Conservation (phyloP, 2,888 invertebrate genomes). For the Rhamphomyia laevipes region DNA sequence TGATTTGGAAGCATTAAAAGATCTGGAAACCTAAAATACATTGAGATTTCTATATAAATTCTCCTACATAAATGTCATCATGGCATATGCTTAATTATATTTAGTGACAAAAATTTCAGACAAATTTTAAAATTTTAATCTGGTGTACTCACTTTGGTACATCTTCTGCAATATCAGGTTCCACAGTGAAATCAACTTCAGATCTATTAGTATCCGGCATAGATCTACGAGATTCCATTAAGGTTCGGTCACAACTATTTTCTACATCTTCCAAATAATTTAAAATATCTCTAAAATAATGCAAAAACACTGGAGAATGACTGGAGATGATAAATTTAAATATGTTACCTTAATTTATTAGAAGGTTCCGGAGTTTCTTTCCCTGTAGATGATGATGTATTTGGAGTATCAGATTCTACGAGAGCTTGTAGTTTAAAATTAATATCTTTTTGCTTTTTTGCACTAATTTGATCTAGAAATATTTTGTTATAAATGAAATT, state of each 20-base stretch:
- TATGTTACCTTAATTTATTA: background rate
- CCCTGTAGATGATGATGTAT: background rate
- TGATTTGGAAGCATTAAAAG: constrained; percentile 37
- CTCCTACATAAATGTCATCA: too few species aligned
- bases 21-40: constrained; percentile 28
- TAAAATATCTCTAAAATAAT: constrained; percentile 30
- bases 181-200: constrained; percentile 35
- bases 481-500: background rate
- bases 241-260: constrained; percentile 34
- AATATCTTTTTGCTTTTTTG: constrained; percentile 1
- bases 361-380: background rate
- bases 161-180: constrained; percentile 36
- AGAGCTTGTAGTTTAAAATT: background rate
- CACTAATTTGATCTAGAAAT: constrained; percentile 2
- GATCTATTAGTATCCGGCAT: constrained; percentile 33
- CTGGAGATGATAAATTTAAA: too few species aligned
- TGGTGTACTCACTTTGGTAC: constrained; percentile 31
- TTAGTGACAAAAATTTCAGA: background rate
- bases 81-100: background rate
- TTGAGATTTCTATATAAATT: background rate
- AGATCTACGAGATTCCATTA: constrained; percentile 32
- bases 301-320: too few species aligned
- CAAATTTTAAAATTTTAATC: too few species aligned
- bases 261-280: constrained; percentile 37
- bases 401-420: background rate